Base-by-base conservation (phyloP, 2,113 vertebrate species). In the Oryzias curvinotus region DNA sequence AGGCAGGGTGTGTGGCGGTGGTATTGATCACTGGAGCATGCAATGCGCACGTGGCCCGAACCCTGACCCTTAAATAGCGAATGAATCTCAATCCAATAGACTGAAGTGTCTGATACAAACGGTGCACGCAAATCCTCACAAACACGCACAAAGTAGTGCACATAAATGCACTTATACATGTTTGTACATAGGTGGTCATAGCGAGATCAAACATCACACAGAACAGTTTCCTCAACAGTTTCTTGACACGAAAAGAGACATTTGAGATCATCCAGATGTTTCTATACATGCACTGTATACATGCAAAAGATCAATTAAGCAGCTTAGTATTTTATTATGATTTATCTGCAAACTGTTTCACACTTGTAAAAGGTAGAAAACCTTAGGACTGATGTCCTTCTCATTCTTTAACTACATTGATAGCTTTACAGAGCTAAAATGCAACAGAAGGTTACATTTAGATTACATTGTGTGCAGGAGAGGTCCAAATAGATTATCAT, bases 31-130 rank as follows among this genome's bases (percentile, higher is more conserved):
- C 91, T 26, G 86, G 87, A 83, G 85, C 92, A 89, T 91, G 91
- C 90, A 88, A 89, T 87, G 78, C 89, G 82, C 21, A 76, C 89
- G 89, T 84, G 88, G 93, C 90, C 88, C 60, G 93, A 93, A 92
- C 96, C 93, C 90, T 97, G 96, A 96, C 97, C 96, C 93, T 92
- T 95, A 99, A 98, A 98, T 96, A 95, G 95, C 91, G 88, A 93
- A 95, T 95, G 95, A 97, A 98, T 98, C 94, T 97, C 95, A 93
- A 98, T 97, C 89, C 94, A 94, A 98, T 96, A 93, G 96, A 97
- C 94, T 95, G 85, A 88, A 93, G 91, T 91, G 90, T 92, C 90
- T 89, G 75, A 81, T 62, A 62, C 75, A 63, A 71, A 82, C 54
- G 58, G 17, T 71, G 64, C 71, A 72, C 79, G 80, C 65, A 63